phyloP scores from a whole-genome alignment of 2,797 vertebrate species.

The Aplochiton taeniatus region DNA sequence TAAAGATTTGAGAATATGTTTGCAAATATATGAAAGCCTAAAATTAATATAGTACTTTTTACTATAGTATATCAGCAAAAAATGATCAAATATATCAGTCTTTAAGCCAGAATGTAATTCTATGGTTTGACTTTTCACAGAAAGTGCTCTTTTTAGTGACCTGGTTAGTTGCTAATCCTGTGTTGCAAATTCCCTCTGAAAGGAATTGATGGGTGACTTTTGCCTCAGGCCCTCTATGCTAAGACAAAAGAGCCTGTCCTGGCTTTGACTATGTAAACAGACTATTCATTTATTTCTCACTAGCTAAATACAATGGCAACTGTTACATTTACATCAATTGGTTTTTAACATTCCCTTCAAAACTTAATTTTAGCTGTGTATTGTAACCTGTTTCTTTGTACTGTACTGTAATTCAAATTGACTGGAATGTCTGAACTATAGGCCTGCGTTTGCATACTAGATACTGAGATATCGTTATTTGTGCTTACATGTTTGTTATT shows the following conservation, averaged over 20 bases:
- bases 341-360: not conserved
- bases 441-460: no score
- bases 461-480: no score
- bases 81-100: no score
- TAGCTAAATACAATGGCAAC: conserved; percentile 26
- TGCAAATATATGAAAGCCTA: no score
- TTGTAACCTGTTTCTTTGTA: not conserved
- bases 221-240: conserved; percentile 77
- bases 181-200: conserved; percentile 76
- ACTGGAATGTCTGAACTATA: no score
- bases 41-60: no score
- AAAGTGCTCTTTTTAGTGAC: conserved; percentile 62
- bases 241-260: conserved; percentile 80
- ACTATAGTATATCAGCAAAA: no score
- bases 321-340: conserved; percentile 22
- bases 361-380: no score
- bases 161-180: conserved; percentile 72
- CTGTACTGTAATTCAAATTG: conserved; percentile 32
- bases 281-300: conserved; percentile 46
- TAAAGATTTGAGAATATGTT: no score
- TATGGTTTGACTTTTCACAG: conserved; percentile 37
- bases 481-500: no score
- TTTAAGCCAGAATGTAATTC: no score
- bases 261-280: conserved; percentile 69
- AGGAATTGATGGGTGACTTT: conserved; percentile 79